Percentiles rank a stretch among this genome's conserved stretches.
Evolutionary conservation across 1,140 invertebrate species (phyloP).

Genomic region (Camponotus pennsylvanicus): DNA sequence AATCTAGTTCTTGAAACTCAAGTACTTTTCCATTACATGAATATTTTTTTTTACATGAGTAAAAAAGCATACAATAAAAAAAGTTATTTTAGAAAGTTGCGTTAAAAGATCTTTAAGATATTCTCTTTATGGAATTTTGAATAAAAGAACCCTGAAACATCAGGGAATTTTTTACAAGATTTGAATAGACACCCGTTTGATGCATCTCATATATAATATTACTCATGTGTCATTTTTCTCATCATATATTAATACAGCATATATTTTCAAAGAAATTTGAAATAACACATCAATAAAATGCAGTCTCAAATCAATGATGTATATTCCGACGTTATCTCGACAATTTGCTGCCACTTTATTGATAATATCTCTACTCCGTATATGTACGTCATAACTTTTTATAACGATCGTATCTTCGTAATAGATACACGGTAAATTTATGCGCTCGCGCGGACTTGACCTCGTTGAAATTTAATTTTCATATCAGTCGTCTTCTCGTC

Average conservation of each 20-base stretch:
- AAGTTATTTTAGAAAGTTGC: too few relatives aligned
- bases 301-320: background rate
- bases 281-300: slow-evolving; percentile 6
- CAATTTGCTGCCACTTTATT: background rate
- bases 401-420: background rate
- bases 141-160: too few relatives aligned
- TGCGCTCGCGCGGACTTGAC: background rate
- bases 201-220: background rate
- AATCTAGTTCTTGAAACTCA: too few relatives aligned
- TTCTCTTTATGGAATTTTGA: too few relatives aligned
- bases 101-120: too few relatives aligned
- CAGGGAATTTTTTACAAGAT: too few relatives aligned
- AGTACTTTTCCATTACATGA: too few relatives aligned
- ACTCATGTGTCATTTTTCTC: background rate
- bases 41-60: too few relatives aligned
- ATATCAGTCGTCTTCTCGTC: background rate
- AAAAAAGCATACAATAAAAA: too few relatives aligned
- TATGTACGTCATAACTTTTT: background rate
- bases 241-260: background rate
- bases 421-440: background rate
- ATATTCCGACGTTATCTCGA: background rate
- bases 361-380: background rate
- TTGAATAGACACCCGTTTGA: too few relatives aligned
- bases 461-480: background rate
- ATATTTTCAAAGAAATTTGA: background rate